Conservation (phyloP, 2,113 vertebrate genomes). For the Toxostoma redivivum region DNA sequence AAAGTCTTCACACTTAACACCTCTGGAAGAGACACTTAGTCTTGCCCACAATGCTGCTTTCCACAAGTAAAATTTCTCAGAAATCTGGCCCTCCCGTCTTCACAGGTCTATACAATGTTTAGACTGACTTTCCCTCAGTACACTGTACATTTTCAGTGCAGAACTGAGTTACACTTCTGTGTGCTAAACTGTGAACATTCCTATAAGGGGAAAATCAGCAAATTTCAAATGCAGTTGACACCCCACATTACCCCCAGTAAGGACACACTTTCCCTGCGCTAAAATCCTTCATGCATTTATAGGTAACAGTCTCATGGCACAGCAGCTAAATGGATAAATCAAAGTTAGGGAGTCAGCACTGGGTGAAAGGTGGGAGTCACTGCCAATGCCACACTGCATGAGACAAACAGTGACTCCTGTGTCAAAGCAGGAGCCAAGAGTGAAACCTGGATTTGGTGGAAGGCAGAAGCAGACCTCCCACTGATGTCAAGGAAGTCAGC, state of each 20-base stretch:
- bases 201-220: background rate
- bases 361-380: background rate
- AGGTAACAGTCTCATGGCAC: background rate
- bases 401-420: background rate
- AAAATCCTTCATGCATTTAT: background rate
- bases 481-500: background rate
- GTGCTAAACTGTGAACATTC: background rate
- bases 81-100: background rate
- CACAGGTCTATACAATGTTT: rapidly evolving
- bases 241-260: background rate
- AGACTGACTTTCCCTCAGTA: background rate
- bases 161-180: background rate
- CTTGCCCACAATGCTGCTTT: background rate
- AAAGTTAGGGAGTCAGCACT: background rate
- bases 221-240: background rate
- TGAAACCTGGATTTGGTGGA: rapidly evolving
- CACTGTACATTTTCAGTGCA: background rate
- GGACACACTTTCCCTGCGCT: background rate
- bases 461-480: background rate
- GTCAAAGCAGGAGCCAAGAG: background rate
- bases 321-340: background rate
- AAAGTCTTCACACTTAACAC: background rate
- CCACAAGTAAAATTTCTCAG: background rate
- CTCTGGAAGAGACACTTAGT: background rate
- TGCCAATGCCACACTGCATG: background rate